Evolutionary conservation across 64 coral and sea anemone genomes (phyloP), one percentile per base, ranked within the genome.

Genomic region (Dendronephthya gigantea): DNA sequence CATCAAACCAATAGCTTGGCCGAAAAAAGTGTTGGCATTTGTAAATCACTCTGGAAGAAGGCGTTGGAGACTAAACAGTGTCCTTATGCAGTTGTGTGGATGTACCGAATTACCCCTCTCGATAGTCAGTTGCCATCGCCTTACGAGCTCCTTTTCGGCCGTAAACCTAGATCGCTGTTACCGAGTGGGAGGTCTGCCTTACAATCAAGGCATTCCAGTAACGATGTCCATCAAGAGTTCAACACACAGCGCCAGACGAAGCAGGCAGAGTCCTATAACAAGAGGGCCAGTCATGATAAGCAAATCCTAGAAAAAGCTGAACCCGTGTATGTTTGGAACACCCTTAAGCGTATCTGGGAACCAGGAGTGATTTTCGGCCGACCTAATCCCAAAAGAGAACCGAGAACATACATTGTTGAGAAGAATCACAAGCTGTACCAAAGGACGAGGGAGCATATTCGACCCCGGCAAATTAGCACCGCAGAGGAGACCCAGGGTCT

Each of bases 61-160:
- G 88, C 88, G 72, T 33, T 85, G 30, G 88, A 90, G 17, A 81
- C 31, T 4, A 88, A 88, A 10, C 33, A 90, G 23, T 90, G 88
- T 33, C 88, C 88, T 1, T 81, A 84, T 40, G 87, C 92, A 31
- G 84, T 83, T 35, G 23, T 89, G 29, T 92, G 91, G 87, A 92
- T 92, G 83, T 86, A 90, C 82, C 83, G 84, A 30, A 90, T 79
- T 45, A 87, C 82, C 19, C 85, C 88, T n/a, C 49, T 90, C 9
- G 92, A 90, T 35, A 74, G 82, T 7, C 84, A 90, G 12, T 41
- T 93, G 68, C 92, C 92, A 37, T 88, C 92, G 5, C 89, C 88
- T 28, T 90, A 90, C 50, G 88, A 94, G 74, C 69, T 90, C 9
- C 38, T 94, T 37, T 87, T 40, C 72, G 86, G 88, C 29, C 68